Conservation (phyloP, 2,797 vertebrate species). For the Brachymystax lenok region DNA sequence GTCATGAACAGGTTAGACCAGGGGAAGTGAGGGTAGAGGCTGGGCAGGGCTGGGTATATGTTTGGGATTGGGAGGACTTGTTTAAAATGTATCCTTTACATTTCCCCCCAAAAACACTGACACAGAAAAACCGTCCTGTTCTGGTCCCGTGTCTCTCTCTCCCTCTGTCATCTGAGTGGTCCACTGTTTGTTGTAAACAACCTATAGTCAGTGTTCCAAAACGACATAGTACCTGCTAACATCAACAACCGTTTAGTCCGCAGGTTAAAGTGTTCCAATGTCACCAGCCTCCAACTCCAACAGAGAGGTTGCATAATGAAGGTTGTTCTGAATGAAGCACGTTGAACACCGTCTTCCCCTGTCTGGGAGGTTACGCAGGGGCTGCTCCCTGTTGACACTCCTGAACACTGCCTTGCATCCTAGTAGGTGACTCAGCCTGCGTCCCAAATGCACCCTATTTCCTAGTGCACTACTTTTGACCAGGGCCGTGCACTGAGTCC, state of each 20-base stretch:
- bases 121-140: background rate
- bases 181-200: slow-evolving; percentile 11
- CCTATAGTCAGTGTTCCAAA: slow-evolving; percentile 25
- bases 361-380: too few species aligned
- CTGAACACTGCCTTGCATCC: too few species aligned
- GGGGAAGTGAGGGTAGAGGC: background rate
- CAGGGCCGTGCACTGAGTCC: too few species aligned
- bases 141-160: background rate
- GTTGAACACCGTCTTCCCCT: too few species aligned
- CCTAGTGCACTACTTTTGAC: too few species aligned
- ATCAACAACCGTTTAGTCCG: slow-evolving; percentile 24
- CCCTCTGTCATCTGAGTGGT: background rate
- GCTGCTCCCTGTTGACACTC: too few species aligned
- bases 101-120: too few species aligned
- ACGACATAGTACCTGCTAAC: slow-evolving; percentile 9
- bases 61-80: background rate
- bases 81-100: background rate
- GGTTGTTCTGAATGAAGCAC: too few species aligned
- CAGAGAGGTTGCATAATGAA: too few species aligned
- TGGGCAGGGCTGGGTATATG: background rate
- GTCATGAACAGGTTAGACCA: too few species aligned
- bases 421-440: too few species aligned
- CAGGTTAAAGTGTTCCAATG: slow-evolving; percentile 44
- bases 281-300: background rate
- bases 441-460: too few species aligned